Percentiles rank a stretch among this genome's conserved stretches.
Evolutionary conservation across 1,140 invertebrate genomes (phyloP).

Genomic region (Aleiodes sp.): DNA sequence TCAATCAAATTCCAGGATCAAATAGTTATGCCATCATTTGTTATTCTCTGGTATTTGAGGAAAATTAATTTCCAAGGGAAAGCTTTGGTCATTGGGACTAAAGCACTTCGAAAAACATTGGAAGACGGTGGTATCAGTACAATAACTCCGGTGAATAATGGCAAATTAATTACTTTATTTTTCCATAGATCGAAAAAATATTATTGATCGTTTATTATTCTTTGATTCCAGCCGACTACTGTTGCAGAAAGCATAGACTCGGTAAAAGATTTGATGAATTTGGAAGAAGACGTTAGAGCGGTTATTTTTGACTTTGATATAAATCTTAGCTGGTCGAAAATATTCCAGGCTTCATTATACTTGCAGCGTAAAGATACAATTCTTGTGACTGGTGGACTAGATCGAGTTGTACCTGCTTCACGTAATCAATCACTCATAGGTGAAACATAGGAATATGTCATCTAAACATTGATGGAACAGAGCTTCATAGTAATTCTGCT

Average conservation of each 20-base stretch:
- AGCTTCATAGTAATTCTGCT: background rate
- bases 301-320: constrained; percentile 51
- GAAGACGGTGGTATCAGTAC: constrained; percentile 43
- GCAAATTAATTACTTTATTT: no score
- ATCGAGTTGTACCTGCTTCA: constrained; percentile 36
- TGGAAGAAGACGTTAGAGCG: constrained; percentile 45
- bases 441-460: background rate
- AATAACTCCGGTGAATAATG: constrained; percentile 41
- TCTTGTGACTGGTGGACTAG: constrained; percentile 44
- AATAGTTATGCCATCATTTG: constrained; percentile 58
- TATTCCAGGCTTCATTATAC: constrained; percentile 39
- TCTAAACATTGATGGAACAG: constrained; percentile 11
- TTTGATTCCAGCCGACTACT: constrained; percentile 37
- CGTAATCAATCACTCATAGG: constrained; percentile 22
- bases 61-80: constrained; percentile 60
- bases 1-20: constrained; percentile 50
- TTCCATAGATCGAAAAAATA: constrained; percentile 14
- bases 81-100: constrained; percentile 58
- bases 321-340: constrained; percentile 45
- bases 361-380: constrained; percentile 41
- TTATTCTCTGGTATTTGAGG: constrained; percentile 60
- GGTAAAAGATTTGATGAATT: constrained; percentile 22
- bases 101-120: constrained; percentile 37
- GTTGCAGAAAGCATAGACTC: constrained; percentile 7
- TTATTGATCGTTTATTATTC: background rate